Evolutionary conservation across 2,888 invertebrate genomes (phyloP), one percentile per base, ranked within the genome.

Genomic region (Brachylomia viminalis): DNA sequence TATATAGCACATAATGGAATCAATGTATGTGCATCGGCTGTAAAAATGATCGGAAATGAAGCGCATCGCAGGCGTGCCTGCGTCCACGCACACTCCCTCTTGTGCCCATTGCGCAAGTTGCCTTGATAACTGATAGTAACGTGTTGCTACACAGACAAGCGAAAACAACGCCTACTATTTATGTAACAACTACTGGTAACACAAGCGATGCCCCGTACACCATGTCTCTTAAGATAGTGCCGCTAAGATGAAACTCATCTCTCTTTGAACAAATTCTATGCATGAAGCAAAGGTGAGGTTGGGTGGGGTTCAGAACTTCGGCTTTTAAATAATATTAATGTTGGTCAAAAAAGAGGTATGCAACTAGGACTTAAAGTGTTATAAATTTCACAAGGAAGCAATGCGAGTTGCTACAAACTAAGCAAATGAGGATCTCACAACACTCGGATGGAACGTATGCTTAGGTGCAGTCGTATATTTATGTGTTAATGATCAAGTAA

Each of bases 101-200:
- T 91, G 90, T 65, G 75, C 79, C 78, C 77, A 91, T 95, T 95
- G 90, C 93, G 90, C 87, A 94, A 94, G 87, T 88, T 71, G 86
- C 87, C 86, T 91, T 92, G 93, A 93, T 94, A 94, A 93, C 92
- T 90, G 92, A 94, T 93, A 93, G 93, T 93, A 92, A 93, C 85
- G 89, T 87, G 88, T 94, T 94, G 92, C 94, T 92, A 91, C 93
- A 95, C 90, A 91, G 93, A 92, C 91, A 91, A 89, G 87, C 89
- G 89, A 92, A 89, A 91, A 93, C 91, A 92, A 92, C 93, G 93
- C 92, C 92, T 92, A 92, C 88, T 84, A 75, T 90, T 94, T 94
- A 94, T 92, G 92, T 94, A 94, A 94, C 86, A 77, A 79, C 88
- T 85, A 85, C 87, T 86, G 80, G 71, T 69, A 82, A 83, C 83